These are phyloP conservation scores for Emydura subglobosa DNA, from an alignment of 2,113 vertebrate genomes.

Conservation along the genomic window DNA sequence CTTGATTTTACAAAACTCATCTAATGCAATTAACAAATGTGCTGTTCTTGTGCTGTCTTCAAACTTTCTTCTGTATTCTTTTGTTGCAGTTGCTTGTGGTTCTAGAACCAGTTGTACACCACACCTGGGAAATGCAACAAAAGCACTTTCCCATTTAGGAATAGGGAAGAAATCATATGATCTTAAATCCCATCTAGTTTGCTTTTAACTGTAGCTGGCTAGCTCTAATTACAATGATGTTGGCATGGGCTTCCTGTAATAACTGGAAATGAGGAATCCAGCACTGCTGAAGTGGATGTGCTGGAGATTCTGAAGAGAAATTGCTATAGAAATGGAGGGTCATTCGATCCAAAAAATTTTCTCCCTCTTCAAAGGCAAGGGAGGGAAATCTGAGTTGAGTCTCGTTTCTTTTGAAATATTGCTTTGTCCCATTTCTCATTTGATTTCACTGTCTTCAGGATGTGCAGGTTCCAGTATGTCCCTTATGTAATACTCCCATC, in stretches of 20 bases:
- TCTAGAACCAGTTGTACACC: neutral
- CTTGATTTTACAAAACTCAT: neutral
- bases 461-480: constrained; percentile 92
- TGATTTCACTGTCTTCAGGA: constrained; percentile 78
- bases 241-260: neutral
- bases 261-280: neutral
- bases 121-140: neutral
- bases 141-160: neutral
- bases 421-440: neutral
- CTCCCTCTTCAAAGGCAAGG: neutral
- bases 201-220: neutral
- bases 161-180: neutral
- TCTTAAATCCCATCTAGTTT: neutral
- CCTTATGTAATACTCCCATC: constrained; percentile 87
- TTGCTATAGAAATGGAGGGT: neutral
- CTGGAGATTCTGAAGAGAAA: neutral
- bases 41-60: neutral
- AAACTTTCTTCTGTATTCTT: neutral
- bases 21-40: neutral
- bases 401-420: neutral
- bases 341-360: neutral
- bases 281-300: neutral
- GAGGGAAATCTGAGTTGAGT: neutral
- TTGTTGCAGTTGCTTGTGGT: neutral
- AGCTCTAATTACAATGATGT: neutral